A percentile compares a stretch with the other conserved stretches of the same genome.
phyloP scores from a whole-genome alignment of 2,888 invertebrate species.

The Eristalis pertinax region DNA sequence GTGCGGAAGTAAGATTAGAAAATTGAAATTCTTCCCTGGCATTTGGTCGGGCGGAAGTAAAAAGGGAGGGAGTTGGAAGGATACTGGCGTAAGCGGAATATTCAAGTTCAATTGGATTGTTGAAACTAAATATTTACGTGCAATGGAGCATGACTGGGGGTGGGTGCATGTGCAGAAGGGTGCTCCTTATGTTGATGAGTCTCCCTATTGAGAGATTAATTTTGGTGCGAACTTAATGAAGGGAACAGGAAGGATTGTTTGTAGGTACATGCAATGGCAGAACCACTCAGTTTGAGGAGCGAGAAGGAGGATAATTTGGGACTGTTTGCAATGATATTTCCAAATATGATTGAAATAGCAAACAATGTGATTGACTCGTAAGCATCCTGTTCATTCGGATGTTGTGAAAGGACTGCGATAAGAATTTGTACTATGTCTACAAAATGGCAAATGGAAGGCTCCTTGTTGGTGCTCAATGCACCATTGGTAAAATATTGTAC shows the following conservation, averaged over 20 bases:
- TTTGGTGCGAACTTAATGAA: background rate
- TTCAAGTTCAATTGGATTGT: background rate
- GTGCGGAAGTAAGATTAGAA: constrained; percentile 45
- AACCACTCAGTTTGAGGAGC: too few species aligned
- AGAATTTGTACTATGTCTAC: too few species aligned
- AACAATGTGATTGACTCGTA: too few species aligned
- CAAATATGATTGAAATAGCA: too few species aligned
- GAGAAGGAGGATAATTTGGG: too few species aligned
- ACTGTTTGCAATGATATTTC: too few species aligned
- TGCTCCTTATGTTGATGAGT: background rate
- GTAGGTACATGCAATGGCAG: too few species aligned
- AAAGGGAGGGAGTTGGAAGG: background rate
- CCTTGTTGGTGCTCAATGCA: too few species aligned
- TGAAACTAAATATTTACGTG: background rate
- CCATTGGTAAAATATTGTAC: too few species aligned
- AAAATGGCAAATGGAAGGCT: too few species aligned
- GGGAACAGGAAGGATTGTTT: background rate
- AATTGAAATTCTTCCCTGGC: background rate
- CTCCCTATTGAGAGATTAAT: background rate
- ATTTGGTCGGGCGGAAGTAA: background rate
- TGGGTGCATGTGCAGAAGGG: background rate
- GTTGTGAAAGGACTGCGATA: too few species aligned
- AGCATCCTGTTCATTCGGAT: too few species aligned
- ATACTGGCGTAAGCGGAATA: background rate
- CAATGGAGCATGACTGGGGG: background rate